Evolutionary conservation across 1,140 invertebrate genomes (phyloP).

Genomic region (Drosophila burlai): DNA sequence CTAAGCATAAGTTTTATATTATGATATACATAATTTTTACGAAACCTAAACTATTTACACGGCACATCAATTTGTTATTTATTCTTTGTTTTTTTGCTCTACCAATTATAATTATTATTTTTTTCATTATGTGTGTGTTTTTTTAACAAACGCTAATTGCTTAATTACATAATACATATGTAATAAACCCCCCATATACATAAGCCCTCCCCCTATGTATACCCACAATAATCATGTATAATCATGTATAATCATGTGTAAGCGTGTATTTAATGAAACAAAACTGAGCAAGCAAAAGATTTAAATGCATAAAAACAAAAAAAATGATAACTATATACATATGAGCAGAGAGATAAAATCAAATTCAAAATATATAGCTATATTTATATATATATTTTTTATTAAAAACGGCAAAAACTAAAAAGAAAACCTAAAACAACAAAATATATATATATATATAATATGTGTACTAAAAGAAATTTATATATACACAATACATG

Average conservation of each 20-base stretch:
- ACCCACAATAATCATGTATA: slow-evolving; percentile 48
- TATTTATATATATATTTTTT: slow-evolving; percentile 83
- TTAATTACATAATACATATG: slow-evolving; percentile 14
- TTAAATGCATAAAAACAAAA: slow-evolving; percentile 51
- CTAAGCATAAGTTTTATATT: slow-evolving; percentile 53
- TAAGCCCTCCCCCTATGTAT: slow-evolving; percentile 35
- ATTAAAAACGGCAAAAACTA: slow-evolving; percentile 60
- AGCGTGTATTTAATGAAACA: slow-evolving; percentile 46
- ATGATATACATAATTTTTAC: slow-evolving; percentile 60
- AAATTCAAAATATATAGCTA: slow-evolving; percentile 77
- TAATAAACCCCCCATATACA: slow-evolving; percentile 11
- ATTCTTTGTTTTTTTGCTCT: slow-evolving; percentile 70
- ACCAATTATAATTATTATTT: slow-evolving; percentile 47
- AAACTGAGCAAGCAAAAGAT: slow-evolving; percentile 65
- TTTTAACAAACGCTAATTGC: slow-evolving; percentile 20
- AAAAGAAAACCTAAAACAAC: slow-evolving; percentile 55
- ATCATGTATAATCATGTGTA: slow-evolving; percentile 42
- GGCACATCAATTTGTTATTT: slow-evolving; percentile 71
- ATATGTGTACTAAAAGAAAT: slow-evolving; percentile 71
- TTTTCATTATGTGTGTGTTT: slow-evolving; percentile 42
- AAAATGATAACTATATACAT: slow-evolving; percentile 80
- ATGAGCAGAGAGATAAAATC: slow-evolving; percentile 82
- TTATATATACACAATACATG: slow-evolving; percentile 65
- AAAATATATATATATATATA: slow-evolving; percentile 46
- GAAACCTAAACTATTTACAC: slow-evolving; percentile 52